Conservation (phyloP, 1,140 invertebrate species). For the Camponotus floridanus region DNA sequence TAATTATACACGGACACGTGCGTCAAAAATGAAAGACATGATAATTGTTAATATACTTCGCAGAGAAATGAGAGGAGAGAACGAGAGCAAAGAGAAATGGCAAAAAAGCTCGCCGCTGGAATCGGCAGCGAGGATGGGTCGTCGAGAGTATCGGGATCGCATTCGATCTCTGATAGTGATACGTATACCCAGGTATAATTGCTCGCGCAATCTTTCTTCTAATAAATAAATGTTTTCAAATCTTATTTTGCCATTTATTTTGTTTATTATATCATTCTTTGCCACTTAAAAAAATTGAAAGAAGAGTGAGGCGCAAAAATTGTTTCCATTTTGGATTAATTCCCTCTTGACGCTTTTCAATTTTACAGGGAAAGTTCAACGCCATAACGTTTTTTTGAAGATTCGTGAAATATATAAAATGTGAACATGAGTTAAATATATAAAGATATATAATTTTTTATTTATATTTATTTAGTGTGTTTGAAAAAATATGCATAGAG, state of each 20-base stretch:
- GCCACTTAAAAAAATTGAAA: conserved; percentile 12
- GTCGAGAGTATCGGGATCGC: conserved; percentile 87
- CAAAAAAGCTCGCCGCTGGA: conserved; percentile 86
- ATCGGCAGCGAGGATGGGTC: conserved; percentile 89
- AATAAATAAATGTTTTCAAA: conserved; percentile 1
- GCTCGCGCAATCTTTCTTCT: background rate
- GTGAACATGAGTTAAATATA: background rate
- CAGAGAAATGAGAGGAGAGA: conserved; percentile 94
- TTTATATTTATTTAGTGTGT: background rate
- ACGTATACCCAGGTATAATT: conserved; percentile 89
- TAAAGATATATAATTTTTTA: background rate
- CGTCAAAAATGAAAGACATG: background rate
- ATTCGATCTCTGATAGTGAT: conserved; percentile 89
- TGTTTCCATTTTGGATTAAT: conserved; percentile 24
- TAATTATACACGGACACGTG: background rate
- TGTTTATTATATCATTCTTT: background rate
- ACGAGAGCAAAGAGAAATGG: conserved; percentile 94
- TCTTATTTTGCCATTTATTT: background rate
- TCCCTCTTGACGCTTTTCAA: background rate
- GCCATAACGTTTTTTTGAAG: background rate
- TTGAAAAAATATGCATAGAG: background rate
- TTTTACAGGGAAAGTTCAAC: background rate
- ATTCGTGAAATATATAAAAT: background rate
- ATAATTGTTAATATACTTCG: conserved; percentile 41
- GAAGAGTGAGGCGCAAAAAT: background rate